These are phyloP conservation scores for Cephonodes hylas DNA, from an alignment of 2,888 invertebrate genomes.

Conservation along the genomic window DNA sequence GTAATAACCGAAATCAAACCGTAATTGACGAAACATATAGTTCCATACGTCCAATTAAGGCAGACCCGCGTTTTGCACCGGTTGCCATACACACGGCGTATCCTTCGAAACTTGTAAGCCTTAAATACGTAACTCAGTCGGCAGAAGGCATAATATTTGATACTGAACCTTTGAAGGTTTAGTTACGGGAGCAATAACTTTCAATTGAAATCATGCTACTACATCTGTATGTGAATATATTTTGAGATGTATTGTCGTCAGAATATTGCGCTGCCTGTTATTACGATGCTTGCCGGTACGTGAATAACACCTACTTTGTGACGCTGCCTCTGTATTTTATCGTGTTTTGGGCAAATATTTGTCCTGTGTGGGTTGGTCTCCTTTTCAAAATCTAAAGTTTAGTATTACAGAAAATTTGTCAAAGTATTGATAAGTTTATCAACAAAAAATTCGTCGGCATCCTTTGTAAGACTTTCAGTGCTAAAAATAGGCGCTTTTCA, in stretches of 20 bases:
- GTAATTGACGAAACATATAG: background rate
- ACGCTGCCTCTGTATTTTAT: background rate
- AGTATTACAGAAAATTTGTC: background rate
- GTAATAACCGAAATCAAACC: background rate
- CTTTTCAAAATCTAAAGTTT: too few species aligned
- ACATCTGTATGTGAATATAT: slow-evolving; percentile 7
- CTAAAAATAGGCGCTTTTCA: too few species aligned
- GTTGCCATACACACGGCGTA: background rate
- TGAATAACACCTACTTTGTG: background rate
- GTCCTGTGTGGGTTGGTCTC: background rate
- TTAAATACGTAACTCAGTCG: slow-evolving; percentile 8
- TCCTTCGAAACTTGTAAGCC: background rate
- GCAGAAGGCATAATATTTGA: slow-evolving; percentile 20
- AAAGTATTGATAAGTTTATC: too few species aligned
- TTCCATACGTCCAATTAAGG: background rate
- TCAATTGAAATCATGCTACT: slow-evolving; percentile 18
- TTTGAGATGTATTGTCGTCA: background rate
- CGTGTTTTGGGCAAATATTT: background rate
- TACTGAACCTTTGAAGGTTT: slow-evolving; percentile 21
- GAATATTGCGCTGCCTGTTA: background rate
- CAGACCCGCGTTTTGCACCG: background rate
- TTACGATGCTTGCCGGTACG: background rate
- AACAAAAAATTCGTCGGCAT: too few species aligned
- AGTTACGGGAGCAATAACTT: slow-evolving; percentile 19
- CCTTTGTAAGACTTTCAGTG: too few species aligned